Base-by-base conservation (phyloP, 2,113 vertebrate species). In the Sterrhoptilus dennistouni region DNA sequence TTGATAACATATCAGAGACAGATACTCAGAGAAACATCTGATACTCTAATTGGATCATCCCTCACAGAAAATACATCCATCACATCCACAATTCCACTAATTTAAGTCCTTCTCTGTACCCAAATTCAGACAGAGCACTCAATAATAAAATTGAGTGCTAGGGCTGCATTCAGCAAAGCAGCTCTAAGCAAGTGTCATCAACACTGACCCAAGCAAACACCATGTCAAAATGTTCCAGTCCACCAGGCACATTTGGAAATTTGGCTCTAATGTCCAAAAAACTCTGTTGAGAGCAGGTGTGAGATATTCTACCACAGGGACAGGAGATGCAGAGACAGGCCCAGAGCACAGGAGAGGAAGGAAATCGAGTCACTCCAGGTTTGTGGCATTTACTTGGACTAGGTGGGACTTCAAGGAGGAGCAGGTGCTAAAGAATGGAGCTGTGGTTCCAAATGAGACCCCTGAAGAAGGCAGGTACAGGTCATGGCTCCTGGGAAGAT, bases 301-400 rank as follows among this genome's bases (percentile, higher is more conserved):
- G 54, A 56, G 27, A 19, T 50, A 38, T 42, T 63, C 33, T 7
- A 56, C 12, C 23, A 50, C 9, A 44, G 23, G 64, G 42, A 38
- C 68, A 59, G 15, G 22, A 61, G 36, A 25, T 36, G 36, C n/a
- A 83, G 78, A 75, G 70, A 28, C 10, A 36, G 17, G 16, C 35
- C n/a, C n/a, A 60, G 25, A 75, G 17, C 0, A 0, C 8, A 50
- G 5, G 35, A 25, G 13, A 79, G 4, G 17, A 53, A 65, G 29
- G n/a, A 42, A 53, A 27, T 49, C 0, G 2, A 22, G 24, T 25
- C 50, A 13, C 24, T 57, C n/a, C 22, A 25, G 31, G 28, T 63
- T 7, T 19, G 14, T 10, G 15, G 7, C 6, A 1, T 12, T 40
- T 60, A 18, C 11, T 89, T 17, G 12, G 31, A 31, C 20, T 45